Percentiles rank a stretch among this genome's conserved stretches.
phyloP scores from a whole-genome alignment of 2,797 vertebrate genomes.

The Microcaecilia unicolor region DNA sequence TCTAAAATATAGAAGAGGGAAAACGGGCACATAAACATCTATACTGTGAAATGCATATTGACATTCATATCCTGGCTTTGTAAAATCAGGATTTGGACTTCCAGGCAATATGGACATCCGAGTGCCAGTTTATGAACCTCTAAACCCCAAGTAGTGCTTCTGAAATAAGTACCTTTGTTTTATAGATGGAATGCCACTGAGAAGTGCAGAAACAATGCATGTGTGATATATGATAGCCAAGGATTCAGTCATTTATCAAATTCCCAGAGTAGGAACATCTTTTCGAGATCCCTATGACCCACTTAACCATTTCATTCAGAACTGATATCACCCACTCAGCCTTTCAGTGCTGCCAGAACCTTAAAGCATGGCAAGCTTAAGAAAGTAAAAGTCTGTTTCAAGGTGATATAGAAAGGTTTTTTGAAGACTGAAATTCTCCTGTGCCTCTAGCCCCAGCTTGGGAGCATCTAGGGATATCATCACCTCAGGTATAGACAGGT shows the following conservation, averaged over 20 bases:
- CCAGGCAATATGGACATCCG: no score
- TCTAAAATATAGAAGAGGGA: no score
- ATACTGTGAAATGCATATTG: no score
- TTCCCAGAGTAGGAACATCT: slow-evolving; percentile 13
- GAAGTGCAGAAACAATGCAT: slow-evolving; percentile 11
- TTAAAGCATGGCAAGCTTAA: slow-evolving; percentile 62
- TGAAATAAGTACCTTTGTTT: no score
- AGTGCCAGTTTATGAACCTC: no score
- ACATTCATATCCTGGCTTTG: no score
- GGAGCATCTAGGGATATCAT: background rate
- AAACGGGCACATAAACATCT: no score
- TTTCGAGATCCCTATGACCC: slow-evolving; percentile 16
- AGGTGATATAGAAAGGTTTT: slow-evolving; percentile 16
- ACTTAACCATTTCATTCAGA: slow-evolving; percentile 48
- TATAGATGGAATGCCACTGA: no score
- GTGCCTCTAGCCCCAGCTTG: background rate
- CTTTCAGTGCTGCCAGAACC: slow-evolving; percentile 58
- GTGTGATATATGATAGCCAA: slow-evolving; percentile 5
- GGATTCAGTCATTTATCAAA: slow-evolving; percentile 42
- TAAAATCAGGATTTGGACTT: no score
- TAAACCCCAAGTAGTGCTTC: no score
- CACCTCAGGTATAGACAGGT: no score
- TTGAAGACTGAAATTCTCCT: slow-evolving; percentile 11
- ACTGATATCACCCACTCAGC: slow-evolving; percentile 44
- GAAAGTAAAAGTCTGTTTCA: slow-evolving; percentile 15